These are phyloP conservation scores for Melanotaenia maccullochi DNA, from an alignment of 2,797 vertebrate genomes.

Conservation along the genomic window DNA sequence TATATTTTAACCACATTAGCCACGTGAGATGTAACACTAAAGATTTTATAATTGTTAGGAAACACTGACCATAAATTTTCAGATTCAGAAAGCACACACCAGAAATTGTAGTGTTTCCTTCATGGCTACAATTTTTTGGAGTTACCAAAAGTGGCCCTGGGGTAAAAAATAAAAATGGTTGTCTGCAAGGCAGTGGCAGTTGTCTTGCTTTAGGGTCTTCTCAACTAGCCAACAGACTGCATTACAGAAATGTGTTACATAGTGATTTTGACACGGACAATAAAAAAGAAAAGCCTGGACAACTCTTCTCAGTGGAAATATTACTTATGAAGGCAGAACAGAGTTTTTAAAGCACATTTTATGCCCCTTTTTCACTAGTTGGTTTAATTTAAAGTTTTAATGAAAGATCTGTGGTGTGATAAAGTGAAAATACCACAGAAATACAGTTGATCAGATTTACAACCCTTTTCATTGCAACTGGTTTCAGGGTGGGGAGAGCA, in stretches of 20 bases:
- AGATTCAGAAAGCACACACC: not conserved
- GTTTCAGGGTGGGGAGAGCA: not conserved
- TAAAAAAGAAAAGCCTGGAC: not conserved
- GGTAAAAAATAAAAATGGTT: not conserved
- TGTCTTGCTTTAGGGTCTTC: not conserved
- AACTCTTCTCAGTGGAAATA: too few relatives aligned
- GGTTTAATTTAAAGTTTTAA: not conserved
- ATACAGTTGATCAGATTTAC: not conserved
- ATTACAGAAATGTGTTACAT: not conserved
- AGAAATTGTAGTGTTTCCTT: not conserved
- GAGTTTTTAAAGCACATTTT: too few relatives aligned
- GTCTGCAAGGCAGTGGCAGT: not conserved
- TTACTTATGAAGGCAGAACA: too few relatives aligned
- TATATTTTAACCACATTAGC: not conserved
- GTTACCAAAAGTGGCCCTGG: not conserved
- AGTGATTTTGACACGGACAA: not conserved
- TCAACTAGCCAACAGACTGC: not conserved
- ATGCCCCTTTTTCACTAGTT: too few relatives aligned
- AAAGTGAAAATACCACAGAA: not conserved
- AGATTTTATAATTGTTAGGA: not conserved
- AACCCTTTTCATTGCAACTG: not conserved
- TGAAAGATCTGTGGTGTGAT: not conserved
- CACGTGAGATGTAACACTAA: not conserved
- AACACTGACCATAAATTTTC: not conserved
- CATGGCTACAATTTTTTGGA: not conserved